Conservation (phyloP, 2,113 vertebrate genomes). For the Calyptomena viridis region DNA sequence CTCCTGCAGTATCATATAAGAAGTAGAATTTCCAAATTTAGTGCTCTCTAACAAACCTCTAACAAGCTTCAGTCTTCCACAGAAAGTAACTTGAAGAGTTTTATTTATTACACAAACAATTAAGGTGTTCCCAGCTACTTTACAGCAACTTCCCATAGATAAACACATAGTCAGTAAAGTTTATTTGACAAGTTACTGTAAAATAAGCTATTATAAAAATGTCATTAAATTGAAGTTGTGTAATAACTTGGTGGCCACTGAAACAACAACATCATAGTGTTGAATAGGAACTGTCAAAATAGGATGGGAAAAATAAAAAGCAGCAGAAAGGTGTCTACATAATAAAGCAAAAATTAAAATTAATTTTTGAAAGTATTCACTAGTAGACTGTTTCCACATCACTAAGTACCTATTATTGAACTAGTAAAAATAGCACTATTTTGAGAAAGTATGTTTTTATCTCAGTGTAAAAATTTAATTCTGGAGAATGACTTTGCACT, state of each 20-base stretch:
- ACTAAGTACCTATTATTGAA: slow-evolving; percentile 16
- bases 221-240: slow-evolving; percentile 45
- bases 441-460: slow-evolving; percentile 18
- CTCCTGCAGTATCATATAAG: background rate
- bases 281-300: slow-evolving; percentile 8
- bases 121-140: background rate
- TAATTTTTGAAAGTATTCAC: slow-evolving; percentile 18
- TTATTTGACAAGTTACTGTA: slow-evolving; percentile 15
- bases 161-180: background rate
- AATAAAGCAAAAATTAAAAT: slow-evolving; percentile 38
- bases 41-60: background rate
- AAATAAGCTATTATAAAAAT: slow-evolving; percentile 13
- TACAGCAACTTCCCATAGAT: background rate
- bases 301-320: slow-evolving; percentile 31
- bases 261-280: slow-evolving; percentile 17
- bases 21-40: background rate
- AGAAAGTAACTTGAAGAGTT: background rate
- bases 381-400: slow-evolving; percentile 22
- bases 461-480: slow-evolving; percentile 29
- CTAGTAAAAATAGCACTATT: slow-evolving; percentile 23
- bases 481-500: background rate
- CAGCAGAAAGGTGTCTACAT: background rate
- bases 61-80: background rate
- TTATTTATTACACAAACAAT: background rate
- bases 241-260: background rate